phyloP scores from a whole-genome alignment of 2,113 vertebrate genomes.

The Chionodraco myersi region DNA sequence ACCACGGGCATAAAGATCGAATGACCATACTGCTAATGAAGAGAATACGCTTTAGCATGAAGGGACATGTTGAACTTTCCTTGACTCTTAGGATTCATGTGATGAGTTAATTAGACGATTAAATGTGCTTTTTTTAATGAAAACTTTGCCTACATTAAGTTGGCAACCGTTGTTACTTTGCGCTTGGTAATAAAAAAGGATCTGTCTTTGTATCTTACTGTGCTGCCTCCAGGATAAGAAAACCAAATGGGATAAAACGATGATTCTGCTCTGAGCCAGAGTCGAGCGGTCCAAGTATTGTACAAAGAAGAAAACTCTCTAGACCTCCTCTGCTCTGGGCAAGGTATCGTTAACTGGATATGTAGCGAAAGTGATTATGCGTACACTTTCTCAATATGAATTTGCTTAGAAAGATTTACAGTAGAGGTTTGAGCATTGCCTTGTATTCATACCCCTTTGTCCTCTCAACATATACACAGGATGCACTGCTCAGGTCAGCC shows the following conservation, averaged over 20 bases:
- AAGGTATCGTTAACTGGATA: slow-evolving; percentile 43
- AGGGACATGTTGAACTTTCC: slow-evolving; percentile 29
- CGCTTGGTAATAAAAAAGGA: slow-evolving; percentile 9
- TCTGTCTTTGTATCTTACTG: not conserved
- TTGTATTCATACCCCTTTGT: not conserved
- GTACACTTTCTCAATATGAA: slow-evolving; percentile 34
- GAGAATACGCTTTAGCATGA: slow-evolving; percentile 1
- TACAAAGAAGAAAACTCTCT: slow-evolving; percentile 28
- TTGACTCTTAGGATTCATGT: slow-evolving; percentile 18
- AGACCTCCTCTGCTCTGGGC: slow-evolving; percentile 28
- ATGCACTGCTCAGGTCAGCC: not conserved
- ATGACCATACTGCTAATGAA: slow-evolving; percentile 24
- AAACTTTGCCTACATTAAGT: not conserved
- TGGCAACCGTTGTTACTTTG: not conserved
- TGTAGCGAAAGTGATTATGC: slow-evolving; percentile 24
- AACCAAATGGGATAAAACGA: slow-evolving; percentile 37
- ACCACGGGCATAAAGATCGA: slow-evolving; percentile 12
- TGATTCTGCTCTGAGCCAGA: not conserved
- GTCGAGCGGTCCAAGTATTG: not conserved
- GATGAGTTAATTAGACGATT: slow-evolving; percentile 7
- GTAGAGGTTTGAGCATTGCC: slow-evolving; percentile 2
- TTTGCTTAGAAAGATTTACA: slow-evolving; percentile 29
- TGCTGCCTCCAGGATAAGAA: slow-evolving; percentile 19
- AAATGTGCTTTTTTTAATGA: not conserved
- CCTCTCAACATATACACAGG: slow-evolving; percentile 2